Evolutionary conservation across 1,140 invertebrate species (phyloP), one percentile per base, ranked within the genome.

Genomic region (Leptinotarsa defecta): DNA sequence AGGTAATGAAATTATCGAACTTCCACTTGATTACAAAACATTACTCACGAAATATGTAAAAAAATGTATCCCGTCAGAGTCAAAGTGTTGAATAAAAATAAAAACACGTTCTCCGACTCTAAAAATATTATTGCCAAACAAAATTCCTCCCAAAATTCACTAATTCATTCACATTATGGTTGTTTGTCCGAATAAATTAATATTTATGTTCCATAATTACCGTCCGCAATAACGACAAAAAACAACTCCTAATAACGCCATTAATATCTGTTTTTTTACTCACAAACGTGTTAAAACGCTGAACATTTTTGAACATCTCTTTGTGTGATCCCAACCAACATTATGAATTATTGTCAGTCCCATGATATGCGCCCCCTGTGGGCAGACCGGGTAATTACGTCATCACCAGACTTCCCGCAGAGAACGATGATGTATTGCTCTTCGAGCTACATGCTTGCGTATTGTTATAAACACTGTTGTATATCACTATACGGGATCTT

Each of bases 351-450:
- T 65, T 65, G 64, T 65, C 20, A 65, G 15, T 22, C 64, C 64
- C 20, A 71, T 71, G 48, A 52, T 71, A n/a, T 71, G 69, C 69
- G 69, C 69, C 69, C 69, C 69, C 69, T 71, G 69, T 71, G 69
- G 69, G 34, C 49, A 43, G 49, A 71, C 69, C 48, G 69, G 69
- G 69, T 71, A 71, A 71, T 71, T 71, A 71, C 69, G 69, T 71
- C 69, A 71, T 71, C 69, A 71, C 69, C 27, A 48, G 69, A 71
- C 34, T 57, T 13, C 69, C 69, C 19, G 69, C 69, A 15, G 69
- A 22, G 48, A 52, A 22, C 19, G 69, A 71, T 71, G 69, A 71
- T 71, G 69, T 71, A 71, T 71, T 22, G 69, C 69, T 22, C 11
- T 71, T 27, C 19, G 48, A 15, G 15, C 20, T 71, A 61, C 69